Conservation (phyloP, 2,797 vertebrate genomes). For the Kryptopterus vitreolus region DNA sequence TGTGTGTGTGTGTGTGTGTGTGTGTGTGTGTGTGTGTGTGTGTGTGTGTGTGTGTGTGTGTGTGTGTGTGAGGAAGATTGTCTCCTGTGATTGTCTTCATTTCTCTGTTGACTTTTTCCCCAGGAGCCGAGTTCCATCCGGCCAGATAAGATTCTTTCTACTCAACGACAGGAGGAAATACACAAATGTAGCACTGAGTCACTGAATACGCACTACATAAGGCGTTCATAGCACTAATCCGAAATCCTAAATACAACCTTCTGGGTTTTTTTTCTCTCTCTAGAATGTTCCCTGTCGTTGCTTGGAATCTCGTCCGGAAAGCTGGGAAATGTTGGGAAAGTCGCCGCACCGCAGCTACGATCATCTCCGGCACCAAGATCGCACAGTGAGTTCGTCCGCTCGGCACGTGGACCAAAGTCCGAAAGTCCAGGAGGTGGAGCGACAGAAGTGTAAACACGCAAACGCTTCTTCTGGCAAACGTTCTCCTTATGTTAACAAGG, state of each 20-base stretch:
- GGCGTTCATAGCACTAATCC: not conserved
- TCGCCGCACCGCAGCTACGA: slow-evolving; percentile 61
- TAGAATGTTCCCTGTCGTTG: slow-evolving; percentile 59
- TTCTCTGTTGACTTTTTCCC: slow-evolving; percentile 32
- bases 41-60: not conserved
- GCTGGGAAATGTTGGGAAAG: slow-evolving; percentile 40
- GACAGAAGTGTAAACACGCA: not conserved
- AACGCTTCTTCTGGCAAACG: no score
- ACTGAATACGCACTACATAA: not conserved
- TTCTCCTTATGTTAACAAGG: not conserved
- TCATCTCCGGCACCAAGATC: slow-evolving; percentile 69
- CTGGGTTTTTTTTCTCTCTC: not conserved
- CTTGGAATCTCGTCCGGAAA: slow-evolving; percentile 32
- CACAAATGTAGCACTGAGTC: not conserved
- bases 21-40: not conserved
- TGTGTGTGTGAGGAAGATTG: no score
- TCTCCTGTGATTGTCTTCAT: not conserved
- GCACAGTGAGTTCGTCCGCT: slow-evolving; percentile 65
- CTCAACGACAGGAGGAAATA: not conserved
- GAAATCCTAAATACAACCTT: not conserved
- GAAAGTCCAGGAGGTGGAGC: not conserved
- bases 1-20: slow-evolving; percentile 19
- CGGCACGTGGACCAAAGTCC: not conserved
- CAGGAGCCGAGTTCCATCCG: slow-evolving; percentile 26
- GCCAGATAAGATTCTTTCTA: not conserved